Conservation (phyloP, 23 tunicate genomes). For the Corella eumyota region DNA sequence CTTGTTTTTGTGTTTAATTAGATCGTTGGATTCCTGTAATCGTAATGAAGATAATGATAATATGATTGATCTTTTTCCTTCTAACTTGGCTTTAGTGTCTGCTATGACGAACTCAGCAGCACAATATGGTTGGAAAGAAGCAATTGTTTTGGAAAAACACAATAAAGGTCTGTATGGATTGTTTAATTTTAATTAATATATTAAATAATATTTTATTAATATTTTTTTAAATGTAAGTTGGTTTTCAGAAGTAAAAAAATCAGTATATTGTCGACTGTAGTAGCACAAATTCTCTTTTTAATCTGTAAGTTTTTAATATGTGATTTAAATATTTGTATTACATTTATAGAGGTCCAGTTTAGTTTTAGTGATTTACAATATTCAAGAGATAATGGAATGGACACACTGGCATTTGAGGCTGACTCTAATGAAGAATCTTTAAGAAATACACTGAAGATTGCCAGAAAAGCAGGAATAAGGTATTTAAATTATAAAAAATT, state of each 20-base stretch:
- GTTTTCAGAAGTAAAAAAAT: too few species aligned
- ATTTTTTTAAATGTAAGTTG: too few species aligned
- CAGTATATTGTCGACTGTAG: too few species aligned
- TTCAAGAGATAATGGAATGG: slow-evolving; percentile 28
- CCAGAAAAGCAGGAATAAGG: slow-evolving; percentile 21
- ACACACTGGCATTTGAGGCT: slow-evolving; percentile 35
- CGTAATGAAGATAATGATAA: slow-evolving; percentile 8
- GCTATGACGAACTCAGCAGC: slow-evolving; percentile 13
- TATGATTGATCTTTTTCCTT: slow-evolving; percentile 26
- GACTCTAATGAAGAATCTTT: slow-evolving; percentile 10
- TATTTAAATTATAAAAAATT: too few species aligned
- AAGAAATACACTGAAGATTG: slow-evolving; percentile 8
- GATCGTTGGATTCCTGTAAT: slow-evolving; percentile 28
- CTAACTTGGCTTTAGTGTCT: slow-evolving; percentile 11
- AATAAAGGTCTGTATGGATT: slow-evolving; percentile 41
- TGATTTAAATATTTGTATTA: too few species aligned
- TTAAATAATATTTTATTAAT: too few species aligned
- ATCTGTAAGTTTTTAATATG: too few species aligned
- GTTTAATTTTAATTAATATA: too few species aligned
- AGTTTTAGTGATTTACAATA: slow-evolving; percentile 28
- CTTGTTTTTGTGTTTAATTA: not conserved
- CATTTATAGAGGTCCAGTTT: slow-evolving; percentile 31
- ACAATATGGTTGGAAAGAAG: slow-evolving; percentile 27
- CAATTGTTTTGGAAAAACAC: slow-evolving; percentile 36
- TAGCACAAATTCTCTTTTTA: too few species aligned